Evolutionary conservation across 2,797 vertebrate genomes (phyloP).

Genomic region (Ficedula albicollis): DNA sequence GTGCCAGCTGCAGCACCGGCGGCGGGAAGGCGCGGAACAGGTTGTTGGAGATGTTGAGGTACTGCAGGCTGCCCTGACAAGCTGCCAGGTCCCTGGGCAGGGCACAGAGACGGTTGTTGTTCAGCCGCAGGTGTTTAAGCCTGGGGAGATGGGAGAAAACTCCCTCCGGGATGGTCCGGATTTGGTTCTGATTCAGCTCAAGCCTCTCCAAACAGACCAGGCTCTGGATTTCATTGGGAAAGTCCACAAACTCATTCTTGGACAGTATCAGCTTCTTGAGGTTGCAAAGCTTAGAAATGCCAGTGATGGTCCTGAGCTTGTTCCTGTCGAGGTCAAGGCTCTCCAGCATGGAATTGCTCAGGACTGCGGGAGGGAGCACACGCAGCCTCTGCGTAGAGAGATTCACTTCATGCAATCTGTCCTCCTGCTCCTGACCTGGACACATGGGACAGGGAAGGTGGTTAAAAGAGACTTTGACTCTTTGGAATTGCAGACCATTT

Average conservation of each 20-base stretch:
- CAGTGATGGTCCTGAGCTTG: constrained; percentile 65
- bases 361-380: constrained; percentile 51
- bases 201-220: constrained; percentile 72
- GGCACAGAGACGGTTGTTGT: constrained; percentile 69
- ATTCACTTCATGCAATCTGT: not conserved
- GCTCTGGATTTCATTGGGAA: constrained; percentile 69
- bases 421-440: constrained; percentile 29
- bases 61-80: constrained; percentile 67
- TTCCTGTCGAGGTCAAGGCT: constrained; percentile 74
- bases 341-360: not conserved
- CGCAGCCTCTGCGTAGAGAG: constrained; percentile 69
- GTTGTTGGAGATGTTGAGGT: constrained; percentile 79
- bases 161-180: constrained; percentile 65
- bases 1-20: constrained; percentile 64
- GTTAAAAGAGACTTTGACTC: not conserved
- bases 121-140: constrained; percentile 74
- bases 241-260: constrained; percentile 75
- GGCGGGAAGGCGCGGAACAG: constrained; percentile 60
- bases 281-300: constrained; percentile 64
- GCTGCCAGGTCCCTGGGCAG: constrained; percentile 73
- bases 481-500: not conserved
- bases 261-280: constrained; percentile 75
- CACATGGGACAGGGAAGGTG: not conserved
- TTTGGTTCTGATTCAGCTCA: constrained; percentile 80
- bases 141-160: constrained; percentile 70